A percentile compares a stretch with the other conserved stretches of the same genome.
These are phyloP conservation scores for Megaustenia siamemsis DNA, from an alignment of 2,888 invertebrate genomes.

Conservation along the genomic window DNA sequence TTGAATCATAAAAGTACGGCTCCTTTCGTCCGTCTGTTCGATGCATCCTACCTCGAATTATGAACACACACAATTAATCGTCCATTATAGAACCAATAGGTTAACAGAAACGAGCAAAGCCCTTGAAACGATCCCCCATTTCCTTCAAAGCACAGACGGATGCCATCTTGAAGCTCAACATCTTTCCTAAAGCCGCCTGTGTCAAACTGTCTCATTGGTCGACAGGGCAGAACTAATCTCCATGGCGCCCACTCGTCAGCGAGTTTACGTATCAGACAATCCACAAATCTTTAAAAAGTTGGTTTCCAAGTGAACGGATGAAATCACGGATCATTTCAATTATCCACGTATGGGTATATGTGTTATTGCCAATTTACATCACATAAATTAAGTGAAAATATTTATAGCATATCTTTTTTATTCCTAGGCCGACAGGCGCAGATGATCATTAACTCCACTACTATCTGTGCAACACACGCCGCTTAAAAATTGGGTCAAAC, in stretches of 20 bases:
- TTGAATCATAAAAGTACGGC: conserved; percentile 74
- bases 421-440: no score
- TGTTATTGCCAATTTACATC: no score
- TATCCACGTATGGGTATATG: no score
- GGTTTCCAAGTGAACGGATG: neutral
- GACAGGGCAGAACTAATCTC: conserved; percentile 45
- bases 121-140: conserved; percentile 42
- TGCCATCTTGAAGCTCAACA: conserved; percentile 52
- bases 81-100: conserved; percentile 25
- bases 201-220: conserved; percentile 44
- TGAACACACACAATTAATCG: neutral
- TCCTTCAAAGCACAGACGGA: conserved; percentile 2
- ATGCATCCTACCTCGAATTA: conserved; percentile 39
- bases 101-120: conserved; percentile 9
- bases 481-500: no score
- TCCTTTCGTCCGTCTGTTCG: conserved; percentile 61
- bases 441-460: no score
- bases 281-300: conserved; percentile 29
- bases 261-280: conserved; percentile 28
- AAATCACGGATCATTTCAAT: no score
- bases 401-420: no score
- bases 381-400: no score
- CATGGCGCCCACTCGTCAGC: conserved; percentile 13
- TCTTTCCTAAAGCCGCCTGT: neutral
- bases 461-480: no score